A percentile compares a stretch with the other conserved stretches of the same genome.
Conservation (phyloP, 1,140 invertebrate species). For the Branchinecta lindahli region DNA sequence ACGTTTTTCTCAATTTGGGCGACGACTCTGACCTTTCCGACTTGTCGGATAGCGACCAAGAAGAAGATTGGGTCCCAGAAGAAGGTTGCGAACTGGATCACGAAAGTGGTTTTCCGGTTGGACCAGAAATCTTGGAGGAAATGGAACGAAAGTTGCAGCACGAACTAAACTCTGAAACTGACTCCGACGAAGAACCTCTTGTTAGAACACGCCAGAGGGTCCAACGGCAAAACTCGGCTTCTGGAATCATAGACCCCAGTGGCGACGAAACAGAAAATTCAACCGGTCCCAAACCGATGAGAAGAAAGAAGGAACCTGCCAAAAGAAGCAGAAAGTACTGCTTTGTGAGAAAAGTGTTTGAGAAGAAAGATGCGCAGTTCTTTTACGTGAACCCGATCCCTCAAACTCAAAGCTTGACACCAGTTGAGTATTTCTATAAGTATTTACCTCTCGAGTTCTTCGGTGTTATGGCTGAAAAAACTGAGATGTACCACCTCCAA, state of each 20-base stretch:
- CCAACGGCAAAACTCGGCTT: neutral
- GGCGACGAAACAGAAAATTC: neutral
- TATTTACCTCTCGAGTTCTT: neutral
- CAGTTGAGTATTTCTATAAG: neutral
- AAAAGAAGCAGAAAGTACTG: neutral
- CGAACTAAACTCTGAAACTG: neutral
- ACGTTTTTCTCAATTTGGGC: neutral
- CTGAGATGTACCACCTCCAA: neutral
- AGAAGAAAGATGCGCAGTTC: neutral
- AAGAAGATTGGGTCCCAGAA: neutral
- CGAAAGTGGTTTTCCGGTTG: neutral
- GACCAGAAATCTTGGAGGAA: neutral
- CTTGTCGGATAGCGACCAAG: neutral
- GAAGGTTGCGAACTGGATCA: neutral
- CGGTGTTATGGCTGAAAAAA: neutral
- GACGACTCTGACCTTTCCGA: neutral
- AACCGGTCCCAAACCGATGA: neutral
- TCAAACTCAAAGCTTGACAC: neutral
- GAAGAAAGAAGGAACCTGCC: neutral
- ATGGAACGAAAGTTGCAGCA: neutral
- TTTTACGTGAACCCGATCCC: too few relatives aligned
- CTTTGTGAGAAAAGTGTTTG: neutral
- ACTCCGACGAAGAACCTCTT: neutral
- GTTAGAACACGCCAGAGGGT: neutral
- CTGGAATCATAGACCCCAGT: neutral